Conservation (phyloP, 2,888 invertebrate species). For the Amaurobius ferox region DNA sequence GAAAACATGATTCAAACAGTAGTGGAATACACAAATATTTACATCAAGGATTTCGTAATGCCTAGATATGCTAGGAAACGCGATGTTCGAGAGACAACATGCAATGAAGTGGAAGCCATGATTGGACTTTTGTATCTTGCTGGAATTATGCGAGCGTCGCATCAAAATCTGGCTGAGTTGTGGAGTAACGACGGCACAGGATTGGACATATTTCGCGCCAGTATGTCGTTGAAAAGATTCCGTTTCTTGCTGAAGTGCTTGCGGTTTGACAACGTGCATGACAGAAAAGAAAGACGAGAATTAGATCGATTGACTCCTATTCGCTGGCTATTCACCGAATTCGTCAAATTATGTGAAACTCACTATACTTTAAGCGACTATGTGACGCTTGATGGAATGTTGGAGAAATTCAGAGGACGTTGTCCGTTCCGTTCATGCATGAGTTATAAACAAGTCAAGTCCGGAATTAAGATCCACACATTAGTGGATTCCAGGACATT, state of each 20-base stretch:
- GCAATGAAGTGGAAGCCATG: neutral
- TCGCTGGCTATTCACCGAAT: neutral
- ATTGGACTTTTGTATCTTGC: slow-evolving; percentile 7
- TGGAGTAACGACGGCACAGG: neutral
- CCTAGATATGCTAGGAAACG: no score
- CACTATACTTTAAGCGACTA: neutral
- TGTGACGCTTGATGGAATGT: neutral
- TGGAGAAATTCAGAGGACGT: neutral
- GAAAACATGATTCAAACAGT: neutral
- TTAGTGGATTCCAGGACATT: neutral
- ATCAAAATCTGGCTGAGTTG: neutral
- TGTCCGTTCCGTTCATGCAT: neutral
- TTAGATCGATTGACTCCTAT: neutral
- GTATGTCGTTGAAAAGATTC: slow-evolving; percentile 17
- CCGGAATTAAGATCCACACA: neutral
- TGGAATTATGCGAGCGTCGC: neutral
- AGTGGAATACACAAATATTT: slow-evolving; percentile 2
- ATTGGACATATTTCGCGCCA: neutral
- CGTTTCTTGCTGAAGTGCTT: neutral
- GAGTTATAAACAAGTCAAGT: neutral
- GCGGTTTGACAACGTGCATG: neutral
- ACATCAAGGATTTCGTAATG: no score
- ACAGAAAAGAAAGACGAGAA: neutral
- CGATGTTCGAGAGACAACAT: neutral
- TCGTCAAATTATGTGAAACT: neutral